Percentiles rank a stretch among this genome's conserved stretches.
These are phyloP conservation scores for Paratilapia polleni DNA, from an alignment of 2,113 vertebrate species.

Conservation along the genomic window DNA sequence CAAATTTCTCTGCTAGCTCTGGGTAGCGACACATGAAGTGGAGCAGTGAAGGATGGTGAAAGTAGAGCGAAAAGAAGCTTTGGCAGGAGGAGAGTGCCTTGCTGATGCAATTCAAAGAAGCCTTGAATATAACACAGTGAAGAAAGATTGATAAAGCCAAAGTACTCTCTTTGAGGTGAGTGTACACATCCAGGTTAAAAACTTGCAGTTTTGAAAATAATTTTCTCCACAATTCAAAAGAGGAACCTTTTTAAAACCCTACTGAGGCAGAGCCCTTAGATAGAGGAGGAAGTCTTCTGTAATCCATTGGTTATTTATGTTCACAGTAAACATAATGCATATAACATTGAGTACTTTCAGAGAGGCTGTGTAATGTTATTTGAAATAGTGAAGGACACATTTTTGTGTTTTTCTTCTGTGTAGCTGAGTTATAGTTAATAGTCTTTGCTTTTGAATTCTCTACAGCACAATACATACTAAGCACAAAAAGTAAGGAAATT, in stretches of 20 bases:
- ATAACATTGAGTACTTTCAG: neutral
- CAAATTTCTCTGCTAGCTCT: constrained; percentile 86
- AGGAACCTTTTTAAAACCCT: neutral
- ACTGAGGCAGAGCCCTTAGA: neutral
- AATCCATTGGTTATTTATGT: neutral
- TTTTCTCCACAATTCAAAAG: neutral
- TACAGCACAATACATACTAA: constrained; percentile 10
- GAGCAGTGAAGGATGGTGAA: constrained; percentile 86
- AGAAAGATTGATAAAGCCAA: constrained; percentile 12
- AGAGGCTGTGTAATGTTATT: neutral
- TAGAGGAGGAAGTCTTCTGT: neutral
- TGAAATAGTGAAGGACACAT: neutral
- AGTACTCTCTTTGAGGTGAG: constrained; percentile 6
- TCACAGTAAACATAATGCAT: neutral
- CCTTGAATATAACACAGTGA: constrained; percentile 67
- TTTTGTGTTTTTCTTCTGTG: constrained; percentile 14
- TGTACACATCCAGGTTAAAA: neutral
- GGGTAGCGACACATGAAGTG: constrained; percentile 87
- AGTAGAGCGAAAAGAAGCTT: constrained; percentile 82
- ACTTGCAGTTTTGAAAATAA: neutral
- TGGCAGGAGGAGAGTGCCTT: constrained; percentile 77
- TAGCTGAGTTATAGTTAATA: constrained; percentile 23
- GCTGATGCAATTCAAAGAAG: constrained; percentile 80
- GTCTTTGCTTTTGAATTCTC: constrained; percentile 10
- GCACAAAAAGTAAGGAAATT: no score